Evolutionary conservation across 2,888 invertebrate genomes (phyloP).

Genomic region (Drosophila borborema): DNA sequence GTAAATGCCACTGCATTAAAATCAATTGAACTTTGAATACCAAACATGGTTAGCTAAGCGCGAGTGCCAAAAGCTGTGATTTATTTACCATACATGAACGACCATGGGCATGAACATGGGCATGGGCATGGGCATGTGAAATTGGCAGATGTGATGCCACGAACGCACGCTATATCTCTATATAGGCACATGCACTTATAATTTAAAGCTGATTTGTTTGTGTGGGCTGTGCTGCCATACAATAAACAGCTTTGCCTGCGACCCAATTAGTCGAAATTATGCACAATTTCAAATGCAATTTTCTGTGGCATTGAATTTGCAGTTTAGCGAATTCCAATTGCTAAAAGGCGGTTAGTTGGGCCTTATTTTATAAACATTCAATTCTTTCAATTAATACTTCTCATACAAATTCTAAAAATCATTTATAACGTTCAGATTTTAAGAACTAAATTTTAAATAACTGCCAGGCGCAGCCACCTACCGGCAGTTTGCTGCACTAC

Average conservation of each 20-base stretch:
- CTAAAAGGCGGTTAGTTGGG: background rate
- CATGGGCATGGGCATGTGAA: slow-evolving; percentile 18
- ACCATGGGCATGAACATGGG: background rate
- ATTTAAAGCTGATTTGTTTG: slow-evolving; percentile 4
- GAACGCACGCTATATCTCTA: background rate
- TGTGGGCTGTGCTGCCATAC: slow-evolving; percentile 13
- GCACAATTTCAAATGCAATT: slow-evolving; percentile 56
- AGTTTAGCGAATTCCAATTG: slow-evolving; percentile 26
- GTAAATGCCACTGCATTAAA: slow-evolving; percentile 48
- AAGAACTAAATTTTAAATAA: slow-evolving; percentile 9
- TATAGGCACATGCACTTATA: background rate
- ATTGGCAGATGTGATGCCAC: slow-evolving; percentile 34
- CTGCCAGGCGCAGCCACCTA: background rate
- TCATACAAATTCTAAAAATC: no score
- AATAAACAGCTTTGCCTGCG: slow-evolving; percentile 67
- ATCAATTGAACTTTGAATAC: slow-evolving; percentile 49
- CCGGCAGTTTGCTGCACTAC: background rate
- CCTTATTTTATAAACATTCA: background rate
- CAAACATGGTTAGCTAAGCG: slow-evolving; percentile 25
- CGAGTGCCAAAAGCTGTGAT: slow-evolving; percentile 28
- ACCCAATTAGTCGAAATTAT: slow-evolving; percentile 66
- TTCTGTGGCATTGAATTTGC: slow-evolving; percentile 49
- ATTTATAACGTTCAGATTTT: no score
- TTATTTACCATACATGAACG: slow-evolving; percentile 27
- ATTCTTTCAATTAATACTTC: no score